Evolutionary conservation across 1,140 invertebrate species (phyloP).

Genomic region (Steinernema feltiae): DNA sequence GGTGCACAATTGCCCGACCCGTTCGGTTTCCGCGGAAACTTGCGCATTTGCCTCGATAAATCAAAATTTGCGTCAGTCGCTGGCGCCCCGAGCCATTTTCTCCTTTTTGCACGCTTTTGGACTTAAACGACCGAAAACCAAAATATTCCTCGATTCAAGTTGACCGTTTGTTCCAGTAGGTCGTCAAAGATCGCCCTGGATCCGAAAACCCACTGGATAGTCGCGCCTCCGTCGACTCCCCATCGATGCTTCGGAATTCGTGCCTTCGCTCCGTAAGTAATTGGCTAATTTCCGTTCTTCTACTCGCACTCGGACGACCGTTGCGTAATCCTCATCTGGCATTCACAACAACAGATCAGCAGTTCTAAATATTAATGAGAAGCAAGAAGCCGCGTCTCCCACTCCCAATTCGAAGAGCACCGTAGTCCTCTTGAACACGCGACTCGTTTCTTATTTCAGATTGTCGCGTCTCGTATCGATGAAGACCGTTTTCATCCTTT

Average conservation of each 20-base stretch:
- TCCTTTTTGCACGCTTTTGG: no score
- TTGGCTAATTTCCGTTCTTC: not conserved
- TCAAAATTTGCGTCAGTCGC: no score
- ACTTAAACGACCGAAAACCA: not conserved
- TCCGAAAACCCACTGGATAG: not conserved
- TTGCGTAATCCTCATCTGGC: not conserved
- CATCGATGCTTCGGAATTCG: not conserved
- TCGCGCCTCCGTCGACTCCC: not conserved
- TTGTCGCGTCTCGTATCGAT: not conserved
- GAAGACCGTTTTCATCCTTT: not conserved
- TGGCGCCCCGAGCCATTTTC: no score
- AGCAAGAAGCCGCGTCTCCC: not conserved
- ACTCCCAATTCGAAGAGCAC: not conserved
- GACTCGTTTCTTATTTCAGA: not conserved
- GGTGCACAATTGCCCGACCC: no score
- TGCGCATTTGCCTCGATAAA: no score
- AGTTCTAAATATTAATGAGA: conserved; percentile 3
- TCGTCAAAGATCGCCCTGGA: not conserved
- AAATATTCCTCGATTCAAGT: not conserved
- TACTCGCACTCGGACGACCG: not conserved
- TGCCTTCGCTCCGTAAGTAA: not conserved
- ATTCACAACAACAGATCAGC: not conserved
- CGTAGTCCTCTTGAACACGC: no score
- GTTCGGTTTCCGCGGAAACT: no score
- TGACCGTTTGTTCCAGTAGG: not conserved